Evolutionary conservation across 2,888 invertebrate species (phyloP).

Genomic region (Drosophila demipolita): DNA sequence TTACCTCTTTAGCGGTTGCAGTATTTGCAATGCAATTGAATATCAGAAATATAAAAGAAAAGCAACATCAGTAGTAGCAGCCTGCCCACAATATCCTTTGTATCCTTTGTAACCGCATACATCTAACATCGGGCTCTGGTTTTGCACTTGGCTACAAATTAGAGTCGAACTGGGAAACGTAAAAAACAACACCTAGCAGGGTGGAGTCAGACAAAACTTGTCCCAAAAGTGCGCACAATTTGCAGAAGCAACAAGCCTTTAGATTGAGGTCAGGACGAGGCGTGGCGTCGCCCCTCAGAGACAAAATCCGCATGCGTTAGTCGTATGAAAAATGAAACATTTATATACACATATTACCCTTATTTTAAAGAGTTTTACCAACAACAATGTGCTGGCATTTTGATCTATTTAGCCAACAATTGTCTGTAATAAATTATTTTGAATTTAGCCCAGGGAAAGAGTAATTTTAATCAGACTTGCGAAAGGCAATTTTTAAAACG

Average conservation of each 20-base stretch:
- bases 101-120: constrained; percentile 52
- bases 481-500: not conserved
- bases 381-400: constrained; percentile 26
- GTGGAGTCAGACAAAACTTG: constrained; percentile 28
- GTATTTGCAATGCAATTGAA: constrained; percentile 28
- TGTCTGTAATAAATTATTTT: constrained; percentile 50
- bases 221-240: constrained; percentile 50
- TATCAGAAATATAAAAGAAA: not conserved
- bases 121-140: constrained; percentile 1
- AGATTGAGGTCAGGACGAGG: constrained; percentile 44
- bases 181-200: constrained; percentile 19
- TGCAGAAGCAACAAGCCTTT: constrained; percentile 34
- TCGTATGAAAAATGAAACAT: constrained; percentile 22
- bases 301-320: constrained; percentile 22
- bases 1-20: constrained; percentile 31
- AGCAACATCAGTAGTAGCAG: constrained; percentile 7
- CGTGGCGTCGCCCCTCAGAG: constrained; percentile 55
- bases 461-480: constrained; percentile 33
- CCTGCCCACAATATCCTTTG: not conserved
- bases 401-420: constrained; percentile 23
- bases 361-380: constrained; percentile 11
- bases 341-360: not conserved
- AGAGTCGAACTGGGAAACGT: constrained; percentile 26
- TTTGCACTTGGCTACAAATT: constrained; percentile 47
- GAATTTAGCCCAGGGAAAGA: constrained; percentile 16